Percentiles rank a stretch among this genome's conserved stretches.
Conservation (phyloP, 1,140 invertebrate genomes). For the Physella acuta region DNA sequence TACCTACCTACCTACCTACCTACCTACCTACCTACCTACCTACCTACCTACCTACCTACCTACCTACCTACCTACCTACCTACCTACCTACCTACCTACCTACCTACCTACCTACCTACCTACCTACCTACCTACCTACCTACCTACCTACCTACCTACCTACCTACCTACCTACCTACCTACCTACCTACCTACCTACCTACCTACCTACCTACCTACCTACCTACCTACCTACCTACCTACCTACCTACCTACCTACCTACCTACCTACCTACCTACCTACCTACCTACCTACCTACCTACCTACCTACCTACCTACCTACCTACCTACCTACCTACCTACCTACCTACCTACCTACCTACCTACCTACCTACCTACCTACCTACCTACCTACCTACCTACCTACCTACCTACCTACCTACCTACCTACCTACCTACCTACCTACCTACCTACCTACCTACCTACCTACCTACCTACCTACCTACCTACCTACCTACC, state of each 20-base stretch:
- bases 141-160: neutral
- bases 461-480: neutral
- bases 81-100: neutral
- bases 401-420: neutral
- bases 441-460: neutral
- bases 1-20: neutral
- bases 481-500: neutral
- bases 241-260: neutral
- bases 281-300: neutral
- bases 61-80: neutral
- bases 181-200: neutral
- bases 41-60: neutral
- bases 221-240: neutral
- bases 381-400: neutral
- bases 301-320: neutral
- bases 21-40: neutral
- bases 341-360: neutral
- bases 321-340: neutral
- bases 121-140: neutral
- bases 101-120: neutral
- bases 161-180: neutral
- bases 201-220: neutral
- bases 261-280: neutral
- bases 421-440: neutral
- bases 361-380: neutral